Evolutionary conservation across 2,797 vertebrate species (phyloP).

Genomic region (Buphagus erythrorhynchus): DNA sequence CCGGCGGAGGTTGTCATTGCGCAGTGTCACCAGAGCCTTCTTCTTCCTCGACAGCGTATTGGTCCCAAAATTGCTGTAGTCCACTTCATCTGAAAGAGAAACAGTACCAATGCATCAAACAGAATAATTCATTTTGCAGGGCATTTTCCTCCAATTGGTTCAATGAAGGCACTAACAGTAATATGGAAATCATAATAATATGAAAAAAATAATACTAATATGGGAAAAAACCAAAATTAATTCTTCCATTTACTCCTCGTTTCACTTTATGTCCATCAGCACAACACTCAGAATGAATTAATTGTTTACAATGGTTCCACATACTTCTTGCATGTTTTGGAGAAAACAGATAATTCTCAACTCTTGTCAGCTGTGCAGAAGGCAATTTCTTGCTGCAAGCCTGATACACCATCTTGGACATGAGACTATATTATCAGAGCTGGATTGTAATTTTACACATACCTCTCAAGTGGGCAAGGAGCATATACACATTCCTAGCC

Average conservation of each 20-base stretch:
- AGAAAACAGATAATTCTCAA: neutral
- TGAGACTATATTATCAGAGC: neutral
- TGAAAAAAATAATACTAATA: neutral
- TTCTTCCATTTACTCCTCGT: neutral
- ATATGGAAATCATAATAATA: neutral
- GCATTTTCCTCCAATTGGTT: neutral
- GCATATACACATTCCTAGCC: neutral
- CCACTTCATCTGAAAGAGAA: conserved; percentile 90
- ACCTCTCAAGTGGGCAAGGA: neutral
- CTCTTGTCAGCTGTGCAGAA: neutral
- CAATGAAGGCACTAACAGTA: neutral
- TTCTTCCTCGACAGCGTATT: conserved; percentile 91
- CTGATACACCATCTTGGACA: fast-evolving
- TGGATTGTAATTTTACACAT: neutral
- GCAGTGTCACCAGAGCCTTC: conserved; percentile 89
- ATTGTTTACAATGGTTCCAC: neutral
- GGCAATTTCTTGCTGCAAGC: neutral
- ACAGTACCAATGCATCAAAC: neutral
- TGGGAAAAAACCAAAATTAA: neutral
- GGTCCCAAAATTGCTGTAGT: conserved; percentile 90
- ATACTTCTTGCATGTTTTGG: neutral
- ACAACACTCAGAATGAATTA: neutral
- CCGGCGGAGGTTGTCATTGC: conserved; percentile 90
- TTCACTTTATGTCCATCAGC: neutral
- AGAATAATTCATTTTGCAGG: neutral